Evolutionary conservation across 2,113 vertebrate genomes (phyloP).

Genomic region (Jaculus jaculus): DNA sequence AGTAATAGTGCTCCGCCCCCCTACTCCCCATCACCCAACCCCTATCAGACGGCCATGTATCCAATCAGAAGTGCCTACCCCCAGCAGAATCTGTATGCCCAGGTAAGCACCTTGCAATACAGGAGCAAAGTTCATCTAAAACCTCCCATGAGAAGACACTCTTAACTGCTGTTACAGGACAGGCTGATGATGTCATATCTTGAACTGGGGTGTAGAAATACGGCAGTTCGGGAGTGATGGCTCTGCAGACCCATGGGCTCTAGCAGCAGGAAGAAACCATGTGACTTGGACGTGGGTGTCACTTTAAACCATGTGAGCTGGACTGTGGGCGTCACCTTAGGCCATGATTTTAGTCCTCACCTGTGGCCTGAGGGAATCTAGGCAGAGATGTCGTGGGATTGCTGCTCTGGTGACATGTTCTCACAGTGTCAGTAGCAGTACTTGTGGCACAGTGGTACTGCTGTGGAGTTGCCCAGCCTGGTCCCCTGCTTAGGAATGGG

Average conservation of each 20-base stretch:
- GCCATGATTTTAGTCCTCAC: not conserved
- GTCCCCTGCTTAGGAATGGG: not conserved
- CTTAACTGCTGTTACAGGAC: too few species aligned
- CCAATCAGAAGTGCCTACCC: conserved; percentile 99
- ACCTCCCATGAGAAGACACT: too few species aligned
- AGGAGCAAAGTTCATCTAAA: too few species aligned
- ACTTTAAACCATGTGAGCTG: not conserved
- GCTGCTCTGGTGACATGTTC: not conserved
- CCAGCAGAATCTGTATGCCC: conserved; percentile 97
- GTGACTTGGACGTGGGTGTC: not conserved
- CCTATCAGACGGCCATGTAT: conserved; percentile 98
- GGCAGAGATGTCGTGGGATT: conserved; percentile 21
- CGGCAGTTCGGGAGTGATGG: too few species aligned
- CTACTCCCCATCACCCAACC: conserved; percentile 96
- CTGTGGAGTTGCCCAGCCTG: too few species aligned
- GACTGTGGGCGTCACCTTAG: not conserved
- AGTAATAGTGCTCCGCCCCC: conserved; percentile 96
- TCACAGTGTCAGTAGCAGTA: not conserved
- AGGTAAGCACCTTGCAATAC: conserved; percentile 93
- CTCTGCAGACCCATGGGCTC: not conserved
- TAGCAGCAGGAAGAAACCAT: not conserved
- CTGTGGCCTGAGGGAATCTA: not conserved
- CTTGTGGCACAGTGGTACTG: not conserved
- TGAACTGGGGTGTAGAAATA: too few species aligned
- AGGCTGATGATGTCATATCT: too few species aligned